Base-by-base conservation (phyloP, 2,888 invertebrate species). In the Dynastes tityus region DNA sequence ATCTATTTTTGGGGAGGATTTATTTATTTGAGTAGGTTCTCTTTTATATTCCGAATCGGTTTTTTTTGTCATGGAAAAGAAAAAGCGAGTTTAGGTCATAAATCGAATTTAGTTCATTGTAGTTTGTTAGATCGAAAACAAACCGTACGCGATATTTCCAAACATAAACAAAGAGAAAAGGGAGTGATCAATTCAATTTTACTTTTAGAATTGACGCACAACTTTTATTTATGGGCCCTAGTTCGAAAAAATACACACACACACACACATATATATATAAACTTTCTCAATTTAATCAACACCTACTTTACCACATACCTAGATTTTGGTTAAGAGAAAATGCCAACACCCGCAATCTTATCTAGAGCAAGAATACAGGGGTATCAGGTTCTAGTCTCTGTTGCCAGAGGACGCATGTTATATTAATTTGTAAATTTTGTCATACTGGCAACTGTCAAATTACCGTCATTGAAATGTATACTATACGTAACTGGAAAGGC, bases 101-200 rank as follows among this genome's bases (percentile, higher is more conserved):
- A 64, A 64, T 64, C 13, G 64, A 64, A 64, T 64, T 64, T 64
- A 40, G 16, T 64, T 16, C 37, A 13, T 29, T 37, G 37, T 32
- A 64, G 64, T 64, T 64, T 64, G 64, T 64, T 64, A 64, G 64
- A 64, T 37, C n/a, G 64, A 64, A 64, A 64, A 64, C 64, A 64
- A 64, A 64, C 64, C 8, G 37, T 64, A 32, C 63, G 63, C 13
- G 55, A 64, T 64, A 64, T 37, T 40, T 37, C 40, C 40, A 64
- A 64, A 64, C n/a, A 37, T 64, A 13, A 37, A 64, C 37, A 37
- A 37, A 11, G 32, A 8, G 22, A 58, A 27, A 58, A 22, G 22
- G 5, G 6, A 22, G 6, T 16, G 6, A 58, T 58, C 55, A 58
- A 58, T 22, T 22, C 5, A 58, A 58, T 58, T 58, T 58, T 58